Conservation (phyloP, 2,113 vertebrate genomes). For the Apteryx mantelli region DNA sequence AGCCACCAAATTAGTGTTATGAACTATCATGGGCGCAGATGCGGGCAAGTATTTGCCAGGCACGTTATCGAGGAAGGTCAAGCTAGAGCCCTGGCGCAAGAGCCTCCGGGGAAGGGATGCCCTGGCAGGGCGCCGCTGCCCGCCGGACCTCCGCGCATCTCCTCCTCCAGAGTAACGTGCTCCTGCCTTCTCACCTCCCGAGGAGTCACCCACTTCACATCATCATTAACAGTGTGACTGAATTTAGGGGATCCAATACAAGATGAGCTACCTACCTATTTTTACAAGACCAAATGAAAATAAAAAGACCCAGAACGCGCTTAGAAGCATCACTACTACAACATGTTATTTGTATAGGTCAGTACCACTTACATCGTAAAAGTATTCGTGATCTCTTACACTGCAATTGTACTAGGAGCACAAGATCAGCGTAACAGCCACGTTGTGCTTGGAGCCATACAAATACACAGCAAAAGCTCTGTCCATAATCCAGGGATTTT, state of each 20-base stretch:
- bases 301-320: neutral
- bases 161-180: neutral
- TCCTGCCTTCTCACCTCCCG: neutral
- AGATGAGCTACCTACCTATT: neutral
- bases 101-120: neutral
- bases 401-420: neutral
- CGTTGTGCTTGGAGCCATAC: neutral
- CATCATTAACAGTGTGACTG: neutral
- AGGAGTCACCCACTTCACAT: neutral
- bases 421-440: neutral
- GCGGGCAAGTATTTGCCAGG: neutral
- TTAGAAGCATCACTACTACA: neutral
- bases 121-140: neutral
- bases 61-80: neutral
- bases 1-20: neutral
- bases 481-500: neutral
- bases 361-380: neutral
- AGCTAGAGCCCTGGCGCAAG: neutral
- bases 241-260: neutral
- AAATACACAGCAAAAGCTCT: neutral
- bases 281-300: neutral
- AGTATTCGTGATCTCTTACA: neutral
- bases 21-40: neutral
- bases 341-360: neutral
- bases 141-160: neutral